These are phyloP conservation scores for Actias luna DNA, from an alignment of 2,888 invertebrate genomes.

Conservation along the genomic window DNA sequence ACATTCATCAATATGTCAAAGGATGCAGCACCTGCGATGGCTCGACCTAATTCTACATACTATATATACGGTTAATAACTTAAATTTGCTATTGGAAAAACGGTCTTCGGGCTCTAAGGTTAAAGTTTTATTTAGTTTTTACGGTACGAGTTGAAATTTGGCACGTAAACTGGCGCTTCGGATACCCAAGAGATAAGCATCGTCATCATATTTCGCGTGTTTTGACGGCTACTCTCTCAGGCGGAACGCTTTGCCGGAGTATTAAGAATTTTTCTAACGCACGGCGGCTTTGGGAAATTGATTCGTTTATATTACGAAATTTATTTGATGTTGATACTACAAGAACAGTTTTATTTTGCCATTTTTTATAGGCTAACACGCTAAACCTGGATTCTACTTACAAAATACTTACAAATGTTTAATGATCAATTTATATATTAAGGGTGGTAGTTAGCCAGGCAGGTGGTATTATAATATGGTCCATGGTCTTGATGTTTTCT, in stretches of 20 bases:
- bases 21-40: conserved; percentile 51
- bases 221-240: conserved; percentile 41
- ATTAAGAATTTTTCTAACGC: conserved; percentile 30
- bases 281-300: conserved; percentile 36
- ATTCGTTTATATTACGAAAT: conserved; percentile 13
- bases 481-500: too few species aligned
- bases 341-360: background rate
- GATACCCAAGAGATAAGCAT: conserved; percentile 45
- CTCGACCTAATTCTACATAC: conserved; percentile 47
- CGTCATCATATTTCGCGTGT: conserved; percentile 56
- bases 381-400: too few species aligned
- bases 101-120: conserved; percentile 12
- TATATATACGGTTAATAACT: conserved; percentile 8
- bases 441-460: too few species aligned
- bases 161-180: conserved; percentile 19
- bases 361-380: too few species aligned
- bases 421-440: too few species aligned
- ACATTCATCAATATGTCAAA: conserved; percentile 58
- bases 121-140: conserved; percentile 30
- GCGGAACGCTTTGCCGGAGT: conserved; percentile 24
- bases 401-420: too few species aligned
- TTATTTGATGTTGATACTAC: background rate
- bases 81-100: conserved; percentile 22
- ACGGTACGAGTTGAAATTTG: conserved; percentile 28
- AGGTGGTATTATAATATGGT: too few species aligned